Evolutionary conservation across 1,140 invertebrate species (phyloP), one percentile per base, ranked within the genome.

Genomic region (Eulimnadia texana): DNA sequence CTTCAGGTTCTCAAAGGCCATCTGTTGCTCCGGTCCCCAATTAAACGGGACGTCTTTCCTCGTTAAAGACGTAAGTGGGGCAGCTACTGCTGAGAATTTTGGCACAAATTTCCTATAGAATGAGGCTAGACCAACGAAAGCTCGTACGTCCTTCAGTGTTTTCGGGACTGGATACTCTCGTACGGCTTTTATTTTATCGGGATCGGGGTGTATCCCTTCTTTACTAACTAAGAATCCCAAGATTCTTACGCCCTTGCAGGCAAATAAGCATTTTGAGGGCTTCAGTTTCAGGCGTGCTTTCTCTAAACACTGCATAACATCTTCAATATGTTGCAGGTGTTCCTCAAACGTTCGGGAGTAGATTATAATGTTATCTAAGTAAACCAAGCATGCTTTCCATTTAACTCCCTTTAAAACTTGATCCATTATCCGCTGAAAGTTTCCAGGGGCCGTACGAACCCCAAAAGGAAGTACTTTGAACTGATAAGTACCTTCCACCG

Each of bases 181-280:
- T 2, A 50, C 22, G 3, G 49, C 49, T 51, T 3, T 2, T 3
- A 51, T 68, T 66, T 74, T 74, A 19, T 65, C 64, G 1, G 69
- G 66, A 56, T 73, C 68, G 1, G 69, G 68, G n/a, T 60, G 28
- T 6, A 76, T 64, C 11, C 68, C 70, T 0, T 66, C 61, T 3
- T 62, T 47, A n/a, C 64, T 64, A 10, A 75, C 66, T 1, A 71
- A 60, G 58, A 71, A 70, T 9, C 72, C 72, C 11, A 74, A 58
- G 9, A 74, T 64, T 10, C 65, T 63, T 16, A 65, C 54, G 24
- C 63, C 2, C 63, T 54, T 54, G 28, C 72, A 58, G n/a, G n/a
- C n/a, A n/a, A n/a, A n/a, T n/a, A n/a, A n/a, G n/a, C n/a, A n/a
- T n/a, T n/a, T n/a, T n/a, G n/a, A n/a, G n/a, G n/a, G n/a, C n/a